phyloP scores from a whole-genome alignment of 2,113 vertebrate species.

The Zonotrichia leucophrys region DNA sequence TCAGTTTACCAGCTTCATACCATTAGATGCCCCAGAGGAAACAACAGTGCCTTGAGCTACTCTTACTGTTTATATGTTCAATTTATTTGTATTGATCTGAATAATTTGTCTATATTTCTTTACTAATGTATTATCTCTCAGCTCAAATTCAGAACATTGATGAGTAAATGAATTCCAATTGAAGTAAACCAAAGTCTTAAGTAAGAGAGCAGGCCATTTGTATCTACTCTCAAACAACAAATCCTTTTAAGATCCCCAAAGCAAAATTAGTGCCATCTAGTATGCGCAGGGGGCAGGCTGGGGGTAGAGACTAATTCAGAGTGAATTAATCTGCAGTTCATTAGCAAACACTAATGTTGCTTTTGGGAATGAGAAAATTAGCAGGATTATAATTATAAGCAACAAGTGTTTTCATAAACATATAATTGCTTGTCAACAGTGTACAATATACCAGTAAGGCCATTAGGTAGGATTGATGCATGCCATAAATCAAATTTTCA shows the following conservation, averaged over 20 bases:
- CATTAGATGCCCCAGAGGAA: not conserved
- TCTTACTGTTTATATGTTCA: not conserved
- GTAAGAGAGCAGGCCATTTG: conserved; percentile 43
- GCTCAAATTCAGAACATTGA: not conserved
- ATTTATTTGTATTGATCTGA: conserved; percentile 9
- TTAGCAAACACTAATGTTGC: conserved; percentile 60
- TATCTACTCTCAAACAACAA: conserved; percentile 27
- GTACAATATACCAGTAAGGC: not conserved
- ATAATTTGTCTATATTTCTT: not conserved
- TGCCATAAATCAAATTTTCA: conserved; percentile 22
- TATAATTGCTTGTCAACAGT: conserved; percentile 49
- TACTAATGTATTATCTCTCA: not conserved
- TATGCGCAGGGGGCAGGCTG: not conserved
- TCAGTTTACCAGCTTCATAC: not conserved
- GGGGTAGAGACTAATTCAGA: conserved; percentile 58
- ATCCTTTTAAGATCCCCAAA: conserved; percentile 45
- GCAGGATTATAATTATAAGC: conserved; percentile 56
- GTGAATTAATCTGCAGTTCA: conserved; percentile 53
- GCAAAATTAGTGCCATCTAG: conserved; percentile 48
- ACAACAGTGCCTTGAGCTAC: not conserved
- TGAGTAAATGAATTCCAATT: conserved; percentile 29
- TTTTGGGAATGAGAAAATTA: conserved; percentile 63
- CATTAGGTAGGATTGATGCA: not conserved
- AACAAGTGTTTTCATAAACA: conserved; percentile 71
- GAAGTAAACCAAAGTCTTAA: conserved; percentile 63